Conservation (phyloP, 2,888 invertebrate species). For the Mesodorylaimus sp. region DNA sequence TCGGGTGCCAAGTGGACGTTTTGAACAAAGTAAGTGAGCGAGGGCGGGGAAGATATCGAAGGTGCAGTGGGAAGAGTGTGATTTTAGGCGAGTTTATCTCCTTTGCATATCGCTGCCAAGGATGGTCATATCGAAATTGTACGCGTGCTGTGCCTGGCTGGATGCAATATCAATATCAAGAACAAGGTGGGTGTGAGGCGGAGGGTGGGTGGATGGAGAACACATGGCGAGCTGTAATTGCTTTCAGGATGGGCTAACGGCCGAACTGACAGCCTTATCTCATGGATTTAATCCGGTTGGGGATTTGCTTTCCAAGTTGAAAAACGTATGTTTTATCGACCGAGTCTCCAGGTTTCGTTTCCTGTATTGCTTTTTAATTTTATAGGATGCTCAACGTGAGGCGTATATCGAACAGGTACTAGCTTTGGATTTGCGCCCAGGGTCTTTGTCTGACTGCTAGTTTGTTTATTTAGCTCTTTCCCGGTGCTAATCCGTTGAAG, state of each 20-base stretch:
- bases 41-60: background rate
- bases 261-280: slow-evolving; percentile 56
- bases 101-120: slow-evolving; percentile 52
- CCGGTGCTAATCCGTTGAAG: slow-evolving; percentile 24
- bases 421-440: no score
- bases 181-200: slow-evolving; percentile 14
- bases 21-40: slow-evolving; percentile 37
- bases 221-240: slow-evolving; percentile 4
- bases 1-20: slow-evolving; percentile 45
- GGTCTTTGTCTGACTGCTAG: no score
- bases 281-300: slow-evolving; percentile 51
- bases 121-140: slow-evolving; percentile 52
- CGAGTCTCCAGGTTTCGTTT: background rate
- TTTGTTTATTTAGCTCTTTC: no score
- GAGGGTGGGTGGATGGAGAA: background rate
- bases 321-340: slow-evolving; percentile 37
- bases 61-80: background rate
- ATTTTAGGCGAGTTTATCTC: slow-evolving; percentile 31
- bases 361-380: background rate
- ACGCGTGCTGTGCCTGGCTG: slow-evolving; percentile 49
- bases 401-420: slow-evolving; percentile 46
- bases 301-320: slow-evolving; percentile 46
- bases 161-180: slow-evolving; percentile 39
- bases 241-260: slow-evolving; percentile 46
- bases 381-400: slow-evolving; percentile 34